A percentile compares a stretch with the other conserved stretches of the same genome.
These are phyloP conservation scores for Drosophila bipectinata DNA, from an alignment of 1,140 invertebrate species.

Conservation along the genomic window DNA sequence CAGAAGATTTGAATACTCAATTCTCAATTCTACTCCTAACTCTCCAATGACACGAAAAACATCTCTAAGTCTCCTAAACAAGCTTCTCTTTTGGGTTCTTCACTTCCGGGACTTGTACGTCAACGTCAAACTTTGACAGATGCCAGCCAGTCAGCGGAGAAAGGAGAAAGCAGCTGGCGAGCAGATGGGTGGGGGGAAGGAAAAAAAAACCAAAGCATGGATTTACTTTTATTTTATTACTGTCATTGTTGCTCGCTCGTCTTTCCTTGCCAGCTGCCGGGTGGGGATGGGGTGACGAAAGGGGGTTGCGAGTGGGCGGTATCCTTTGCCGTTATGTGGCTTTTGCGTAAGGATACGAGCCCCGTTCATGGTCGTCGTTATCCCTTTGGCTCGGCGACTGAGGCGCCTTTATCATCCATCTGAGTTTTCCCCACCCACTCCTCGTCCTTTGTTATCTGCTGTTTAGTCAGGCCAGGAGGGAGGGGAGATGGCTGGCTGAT, in stretches of 20 bases:
- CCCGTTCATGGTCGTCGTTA: conserved; percentile 56
- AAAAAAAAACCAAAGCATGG: conserved; percentile 59
- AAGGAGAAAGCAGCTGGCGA: conserved; percentile 4
- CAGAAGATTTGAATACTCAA: too few relatives aligned
- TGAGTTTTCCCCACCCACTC: conserved; percentile 19
- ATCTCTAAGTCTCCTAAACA: conserved; percentile 62
- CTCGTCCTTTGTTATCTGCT: conserved; percentile 59
- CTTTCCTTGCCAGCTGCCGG: conserved; percentile 2
- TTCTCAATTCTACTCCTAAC: neutral
- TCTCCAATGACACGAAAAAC: conserved; percentile 58
- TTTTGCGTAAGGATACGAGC: conserved; percentile 52
- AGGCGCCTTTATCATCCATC: conserved; percentile 70
- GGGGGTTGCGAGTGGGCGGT: neutral
- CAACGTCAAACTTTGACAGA: conserved; percentile 78
- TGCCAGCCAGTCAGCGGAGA: conserved; percentile 32
- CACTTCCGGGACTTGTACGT: conserved; percentile 72
- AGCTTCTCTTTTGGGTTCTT: conserved; percentile 46
- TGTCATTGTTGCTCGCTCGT: conserved; percentile 64
- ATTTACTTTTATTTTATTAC: conserved; percentile 82
- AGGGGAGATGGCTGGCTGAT: neutral
- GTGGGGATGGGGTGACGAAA: neutral
- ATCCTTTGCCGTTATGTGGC: conserved; percentile 49
- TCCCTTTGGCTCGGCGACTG: conserved; percentile 63
- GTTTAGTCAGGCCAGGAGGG: conserved; percentile 70
- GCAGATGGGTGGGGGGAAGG: neutral